phyloP scores from a whole-genome alignment of 1,140 invertebrate species.

The Eriocheir sinensis region DNA sequence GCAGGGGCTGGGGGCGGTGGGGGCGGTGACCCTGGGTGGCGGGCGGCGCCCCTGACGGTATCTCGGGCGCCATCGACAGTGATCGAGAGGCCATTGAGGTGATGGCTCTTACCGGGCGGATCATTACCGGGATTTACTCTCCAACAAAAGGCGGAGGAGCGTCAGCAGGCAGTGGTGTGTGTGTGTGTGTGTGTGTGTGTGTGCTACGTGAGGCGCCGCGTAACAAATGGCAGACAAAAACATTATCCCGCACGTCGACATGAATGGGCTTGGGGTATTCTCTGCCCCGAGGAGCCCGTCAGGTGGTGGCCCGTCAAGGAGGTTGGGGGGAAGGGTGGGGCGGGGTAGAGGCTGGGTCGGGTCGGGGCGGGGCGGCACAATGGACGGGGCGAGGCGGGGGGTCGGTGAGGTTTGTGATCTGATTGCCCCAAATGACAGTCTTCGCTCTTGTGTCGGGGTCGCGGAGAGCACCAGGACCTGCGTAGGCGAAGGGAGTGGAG shows the following conservation, averaged over 20 bases:
- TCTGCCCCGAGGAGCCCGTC: neutral
- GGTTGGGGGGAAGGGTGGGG: neutral
- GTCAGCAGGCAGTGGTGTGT: neutral
- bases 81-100: constrained; percentile 55
- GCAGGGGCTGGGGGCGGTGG: neutral
- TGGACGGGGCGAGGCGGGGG: constrained; percentile 13
- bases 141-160: neutral
- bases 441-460: neutral
- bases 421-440: constrained; percentile 7
- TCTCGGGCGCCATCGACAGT: constrained; percentile 58
- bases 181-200: neutral
- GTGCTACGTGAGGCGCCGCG: neutral
- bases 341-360: neutral
- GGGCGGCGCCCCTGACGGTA: constrained; percentile 17
- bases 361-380: neutral
- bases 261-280: neutral
- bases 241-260: constrained; percentile 29
- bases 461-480: no score
- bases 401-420: neutral
- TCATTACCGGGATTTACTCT: constrained; percentile 43
- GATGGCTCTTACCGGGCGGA: neutral
- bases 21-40: neutral
- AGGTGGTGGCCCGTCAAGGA: neutral
- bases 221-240: neutral
- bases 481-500: no score